phyloP scores from a whole-genome alignment of 1,140 invertebrate species.

The Lycorma delicatula region DNA sequence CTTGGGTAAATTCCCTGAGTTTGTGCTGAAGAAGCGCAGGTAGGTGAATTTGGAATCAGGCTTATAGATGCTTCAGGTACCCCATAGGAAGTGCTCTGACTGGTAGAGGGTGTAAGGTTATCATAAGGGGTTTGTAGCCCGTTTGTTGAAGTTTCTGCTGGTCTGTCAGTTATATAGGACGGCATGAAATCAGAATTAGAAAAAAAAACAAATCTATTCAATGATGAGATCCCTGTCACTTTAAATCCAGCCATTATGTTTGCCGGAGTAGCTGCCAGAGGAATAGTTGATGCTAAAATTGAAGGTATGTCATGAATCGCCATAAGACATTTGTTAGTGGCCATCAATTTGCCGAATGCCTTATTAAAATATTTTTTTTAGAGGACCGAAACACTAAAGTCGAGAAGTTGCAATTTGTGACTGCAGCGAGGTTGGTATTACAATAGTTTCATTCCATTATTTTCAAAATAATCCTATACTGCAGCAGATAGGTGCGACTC shows the following conservation, averaged over 20 bases:
- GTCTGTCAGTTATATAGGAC: slow-evolving; percentile 32
- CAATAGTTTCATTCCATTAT: slow-evolving; percentile 26
- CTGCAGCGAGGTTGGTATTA: slow-evolving; percentile 29
- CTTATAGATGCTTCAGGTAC: too few relatives aligned
- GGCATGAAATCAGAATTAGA: slow-evolving; percentile 32
- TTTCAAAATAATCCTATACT: slow-evolving; percentile 19
- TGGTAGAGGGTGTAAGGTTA: slow-evolving; percentile 2
- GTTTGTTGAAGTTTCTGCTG: slow-evolving; percentile 4
- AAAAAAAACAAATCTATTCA: slow-evolving; percentile 34
- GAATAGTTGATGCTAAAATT: not conserved
- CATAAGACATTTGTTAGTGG: not conserved
- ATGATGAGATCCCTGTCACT: slow-evolving; percentile 32
- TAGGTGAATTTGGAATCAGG: slow-evolving; percentile 1
- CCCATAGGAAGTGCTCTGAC: not conserved
- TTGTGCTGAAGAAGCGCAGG: not conserved
- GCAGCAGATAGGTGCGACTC: slow-evolving; percentile 19
- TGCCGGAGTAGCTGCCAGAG: not conserved
- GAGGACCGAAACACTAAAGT: slow-evolving; percentile 31
- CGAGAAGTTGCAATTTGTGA: slow-evolving; percentile 30
- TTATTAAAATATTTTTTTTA: not conserved
- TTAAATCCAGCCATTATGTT: slow-evolving; percentile 33
- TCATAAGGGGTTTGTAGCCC: slow-evolving; percentile 10
- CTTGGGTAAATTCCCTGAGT: slow-evolving; percentile 5
- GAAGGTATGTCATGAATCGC: not conserved
- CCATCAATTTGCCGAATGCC: too few relatives aligned